These are phyloP conservation scores for Montipora cactus DNA, from an alignment of 64 coral and sea anemone species.

Conservation along the genomic window DNA sequence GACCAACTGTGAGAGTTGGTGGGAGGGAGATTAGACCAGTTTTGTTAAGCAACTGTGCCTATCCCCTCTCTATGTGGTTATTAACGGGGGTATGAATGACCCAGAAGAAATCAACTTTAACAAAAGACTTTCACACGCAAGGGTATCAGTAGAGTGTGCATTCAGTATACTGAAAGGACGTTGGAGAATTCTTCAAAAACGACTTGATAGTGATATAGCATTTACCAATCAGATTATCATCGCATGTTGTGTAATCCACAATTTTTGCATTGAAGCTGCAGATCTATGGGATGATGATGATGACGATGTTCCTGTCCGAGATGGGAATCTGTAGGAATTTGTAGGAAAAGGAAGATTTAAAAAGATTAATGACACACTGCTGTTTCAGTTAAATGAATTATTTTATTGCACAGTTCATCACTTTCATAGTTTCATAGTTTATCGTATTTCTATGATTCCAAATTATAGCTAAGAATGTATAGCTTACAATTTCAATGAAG, in stretches of 20 bases:
- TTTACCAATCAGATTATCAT: slow-evolving; percentile 40
- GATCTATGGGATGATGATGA: slow-evolving; percentile 55
- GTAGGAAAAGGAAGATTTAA: background rate
- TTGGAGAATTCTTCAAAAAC: slow-evolving; percentile 64
- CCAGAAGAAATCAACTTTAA: slow-evolving; percentile 40
- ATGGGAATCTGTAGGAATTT: slow-evolving; percentile 35
- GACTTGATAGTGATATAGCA: slow-evolving; percentile 34
- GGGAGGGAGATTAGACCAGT: slow-evolving; percentile 25
- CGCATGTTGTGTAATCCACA: slow-evolving; percentile 55
- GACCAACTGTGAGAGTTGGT: slow-evolving; percentile 18
- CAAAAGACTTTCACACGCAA: slow-evolving; percentile 44
- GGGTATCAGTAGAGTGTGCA: slow-evolving; percentile 64
- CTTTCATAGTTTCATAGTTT: background rate
- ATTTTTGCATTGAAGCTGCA: slow-evolving; percentile 60
- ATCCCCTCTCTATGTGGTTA: slow-evolving; percentile 44
- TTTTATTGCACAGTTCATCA: background rate
- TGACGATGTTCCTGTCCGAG: background rate
- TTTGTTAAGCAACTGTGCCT: slow-evolving; percentile 64
- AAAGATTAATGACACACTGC: background rate
- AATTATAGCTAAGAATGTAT: background rate
- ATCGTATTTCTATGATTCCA: background rate
- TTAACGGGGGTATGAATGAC: slow-evolving; percentile 45
- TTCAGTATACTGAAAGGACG: slow-evolving; percentile 72
- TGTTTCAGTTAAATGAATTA: slow-evolving; percentile 19
- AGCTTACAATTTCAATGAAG: slow-evolving; percentile 17